Base-by-base conservation (phyloP, 2,888 invertebrate genomes). In the Tipula vernalis region DNA sequence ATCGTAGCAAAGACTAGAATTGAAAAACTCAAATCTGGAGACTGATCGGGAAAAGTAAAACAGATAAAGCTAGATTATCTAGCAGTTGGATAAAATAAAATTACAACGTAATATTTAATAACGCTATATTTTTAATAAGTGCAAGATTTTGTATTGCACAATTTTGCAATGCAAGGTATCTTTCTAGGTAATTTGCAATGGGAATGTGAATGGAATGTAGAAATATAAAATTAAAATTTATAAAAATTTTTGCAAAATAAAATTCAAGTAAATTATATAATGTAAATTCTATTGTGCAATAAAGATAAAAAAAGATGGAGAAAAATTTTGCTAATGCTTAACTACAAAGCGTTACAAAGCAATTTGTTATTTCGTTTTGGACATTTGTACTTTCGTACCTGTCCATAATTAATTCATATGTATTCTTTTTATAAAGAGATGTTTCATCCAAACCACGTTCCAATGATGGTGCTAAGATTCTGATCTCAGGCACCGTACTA, bases 401-500 rank as follows among this genome's bases (percentile, higher is more conserved):
- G 90, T 90, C 90, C 89, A 36, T 51, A 13, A 91, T 89, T 88
- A 90, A 90, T 88, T 91, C 90, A 89, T 89, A 90, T 88, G 91
- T 90, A 90, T 90, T 90, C 88, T 90, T 90, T 88, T 90, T 91
- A 89, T 90, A 90, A 87, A 90, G 88, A 87, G 89, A 90, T 88
- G 90, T 90, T 87, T 90, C 90, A 92, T 96, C 95, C 92, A 96
- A 93, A 90, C 96, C 95, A 90, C 95, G 94, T 93, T 96, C 96
- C 93, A 95, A 93, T 92, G 96, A 96, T 89, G 96, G 95, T 91
- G 96, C 95, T 93, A 96, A 93, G 90, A 96, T 95, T 90, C 96
- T 95, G 91, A 96, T 96, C 93, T 95, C 95, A 89, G 96, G 96
- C 89, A 96, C 94, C 88, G 90, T 89, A 88, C 90, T 89, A 88